These are phyloP conservation scores for Lasioglossum malachurum DNA, from an alignment of 2,888 invertebrate species.

Conservation along the genomic window DNA sequence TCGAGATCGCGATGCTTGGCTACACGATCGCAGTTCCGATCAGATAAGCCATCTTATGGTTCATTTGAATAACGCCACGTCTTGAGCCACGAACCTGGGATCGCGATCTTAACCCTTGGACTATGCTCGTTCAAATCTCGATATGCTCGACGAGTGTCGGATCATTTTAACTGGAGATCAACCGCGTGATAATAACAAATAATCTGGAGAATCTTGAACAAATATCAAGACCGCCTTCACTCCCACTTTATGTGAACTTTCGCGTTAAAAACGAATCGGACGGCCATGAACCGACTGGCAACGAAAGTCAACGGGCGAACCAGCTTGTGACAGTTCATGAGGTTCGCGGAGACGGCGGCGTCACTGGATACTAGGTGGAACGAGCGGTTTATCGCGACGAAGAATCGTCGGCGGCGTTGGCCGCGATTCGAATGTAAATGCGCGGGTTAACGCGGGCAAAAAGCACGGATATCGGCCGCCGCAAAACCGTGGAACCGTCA, in stretches of 20 bases:
- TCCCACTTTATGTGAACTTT: background rate
- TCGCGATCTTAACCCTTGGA: background rate
- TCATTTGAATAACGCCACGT: slow-evolving; percentile 13
- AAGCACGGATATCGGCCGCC: background rate
- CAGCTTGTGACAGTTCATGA: background rate
- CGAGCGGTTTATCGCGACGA: slow-evolving; percentile 4
- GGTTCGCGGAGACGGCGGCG: background rate
- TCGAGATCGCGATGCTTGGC: slow-evolving; percentile 12
- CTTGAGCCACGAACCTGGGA: background rate
- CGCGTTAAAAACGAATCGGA: background rate
- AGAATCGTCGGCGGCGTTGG: background rate
- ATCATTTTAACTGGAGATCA: background rate
- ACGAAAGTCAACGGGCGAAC: background rate
- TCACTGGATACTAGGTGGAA: background rate
- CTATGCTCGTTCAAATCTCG: background rate
- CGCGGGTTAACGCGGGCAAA: slow-evolving; percentile 2
- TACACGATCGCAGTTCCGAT: slow-evolving; percentile 32
- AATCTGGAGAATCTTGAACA: background rate
- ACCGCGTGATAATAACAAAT: background rate
- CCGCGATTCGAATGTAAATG: slow-evolving; percentile 14
- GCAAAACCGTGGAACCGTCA: slow-evolving; percentile 37
- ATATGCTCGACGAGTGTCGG: background rate
- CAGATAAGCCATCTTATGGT: slow-evolving; percentile 41
- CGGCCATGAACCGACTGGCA: background rate
- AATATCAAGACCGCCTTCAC: background rate